These are phyloP conservation scores for Falco novaeseelandiae DNA, from an alignment of 2,797 vertebrate species.

Conservation along the genomic window DNA sequence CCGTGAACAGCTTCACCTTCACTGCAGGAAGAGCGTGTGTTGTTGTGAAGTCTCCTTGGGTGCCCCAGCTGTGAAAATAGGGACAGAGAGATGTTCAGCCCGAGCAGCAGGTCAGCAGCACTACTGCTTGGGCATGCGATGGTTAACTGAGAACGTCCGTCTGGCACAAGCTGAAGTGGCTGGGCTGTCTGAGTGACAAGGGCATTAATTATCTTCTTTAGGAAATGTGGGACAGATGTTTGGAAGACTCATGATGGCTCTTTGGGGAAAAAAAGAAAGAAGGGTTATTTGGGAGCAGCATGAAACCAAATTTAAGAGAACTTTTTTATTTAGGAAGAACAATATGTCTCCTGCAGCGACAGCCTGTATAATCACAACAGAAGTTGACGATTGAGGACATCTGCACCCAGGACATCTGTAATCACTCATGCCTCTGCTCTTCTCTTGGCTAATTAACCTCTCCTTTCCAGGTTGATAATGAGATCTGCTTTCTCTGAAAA, in stretches of 20 bases:
- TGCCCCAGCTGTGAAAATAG: slow-evolving; percentile 90
- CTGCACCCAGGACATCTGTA: background rate
- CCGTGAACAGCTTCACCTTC: slow-evolving; percentile 98
- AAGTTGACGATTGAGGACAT: background rate
- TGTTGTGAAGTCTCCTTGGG: slow-evolving; percentile 96
- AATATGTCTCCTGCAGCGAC: background rate
- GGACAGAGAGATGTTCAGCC: background rate
- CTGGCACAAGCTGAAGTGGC: slow-evolving; percentile 20
- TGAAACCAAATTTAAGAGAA: slow-evolving; percentile 20
- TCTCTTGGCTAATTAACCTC: background rate
- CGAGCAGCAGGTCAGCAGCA: background rate
- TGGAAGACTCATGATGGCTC: slow-evolving; percentile 26
- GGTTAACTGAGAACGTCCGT: slow-evolving; percentile 50
- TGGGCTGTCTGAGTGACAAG: slow-evolving; percentile 51
- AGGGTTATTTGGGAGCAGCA: slow-evolving; percentile 19
- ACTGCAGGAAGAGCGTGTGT: slow-evolving; percentile 95
- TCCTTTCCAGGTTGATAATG: background rate
- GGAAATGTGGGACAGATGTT: slow-evolving; percentile 67
- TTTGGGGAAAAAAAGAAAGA: background rate
- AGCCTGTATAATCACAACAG: background rate
- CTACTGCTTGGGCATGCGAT: background rate
- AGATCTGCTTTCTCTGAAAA: background rate
- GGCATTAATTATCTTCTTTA: slow-evolving; percentile 66
- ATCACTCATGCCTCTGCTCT: background rate
- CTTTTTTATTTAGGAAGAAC: background rate